Evolutionary conservation across 2,888 invertebrate species (phyloP).

Genomic region (Drosophila austrosaltans): DNA sequence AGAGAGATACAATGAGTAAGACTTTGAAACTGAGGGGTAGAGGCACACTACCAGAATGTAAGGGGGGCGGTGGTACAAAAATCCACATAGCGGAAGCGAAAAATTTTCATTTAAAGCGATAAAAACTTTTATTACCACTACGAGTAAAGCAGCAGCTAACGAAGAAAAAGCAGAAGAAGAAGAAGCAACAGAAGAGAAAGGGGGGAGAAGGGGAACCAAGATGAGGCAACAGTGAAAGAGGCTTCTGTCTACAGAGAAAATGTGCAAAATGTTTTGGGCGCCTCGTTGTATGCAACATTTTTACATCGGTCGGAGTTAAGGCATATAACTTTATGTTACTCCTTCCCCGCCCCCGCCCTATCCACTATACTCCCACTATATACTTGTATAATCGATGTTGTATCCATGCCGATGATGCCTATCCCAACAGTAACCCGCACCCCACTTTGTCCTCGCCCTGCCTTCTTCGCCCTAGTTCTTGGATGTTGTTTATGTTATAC

Average conservation of each 20-base stretch:
- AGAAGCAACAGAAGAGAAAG: neutral
- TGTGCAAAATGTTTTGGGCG: constrained; percentile 39
- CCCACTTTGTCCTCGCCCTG: neutral
- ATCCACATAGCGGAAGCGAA: constrained; percentile 42
- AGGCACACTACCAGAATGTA: neutral
- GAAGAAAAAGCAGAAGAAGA: constrained; percentile 5
- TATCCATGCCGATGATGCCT: constrained; percentile 77
- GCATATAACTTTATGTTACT: constrained; percentile 3
- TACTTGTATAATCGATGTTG: constrained; percentile 81
- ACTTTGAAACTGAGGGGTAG: neutral
- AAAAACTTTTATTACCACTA: constrained; percentile 70
- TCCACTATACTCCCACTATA: constrained; percentile 12
- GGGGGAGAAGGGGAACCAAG: neutral
- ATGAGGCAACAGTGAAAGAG: neutral
- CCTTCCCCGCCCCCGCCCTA: neutral
- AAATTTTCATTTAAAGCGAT: constrained; percentile 62
- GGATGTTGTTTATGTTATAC: constrained; percentile 50
- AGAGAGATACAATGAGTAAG: neutral
- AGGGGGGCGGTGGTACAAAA: constrained; percentile 18
- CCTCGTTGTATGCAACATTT: constrained; percentile 57
- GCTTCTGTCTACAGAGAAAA: constrained; percentile 27
- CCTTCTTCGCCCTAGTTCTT: constrained; percentile 25
- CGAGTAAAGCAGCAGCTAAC: constrained; percentile 25
- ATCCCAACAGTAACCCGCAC: constrained; percentile 42
- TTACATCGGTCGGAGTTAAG: constrained; percentile 19